phyloP scores from a whole-genome alignment of 2,888 invertebrate genomes.

The Thera britannica region DNA sequence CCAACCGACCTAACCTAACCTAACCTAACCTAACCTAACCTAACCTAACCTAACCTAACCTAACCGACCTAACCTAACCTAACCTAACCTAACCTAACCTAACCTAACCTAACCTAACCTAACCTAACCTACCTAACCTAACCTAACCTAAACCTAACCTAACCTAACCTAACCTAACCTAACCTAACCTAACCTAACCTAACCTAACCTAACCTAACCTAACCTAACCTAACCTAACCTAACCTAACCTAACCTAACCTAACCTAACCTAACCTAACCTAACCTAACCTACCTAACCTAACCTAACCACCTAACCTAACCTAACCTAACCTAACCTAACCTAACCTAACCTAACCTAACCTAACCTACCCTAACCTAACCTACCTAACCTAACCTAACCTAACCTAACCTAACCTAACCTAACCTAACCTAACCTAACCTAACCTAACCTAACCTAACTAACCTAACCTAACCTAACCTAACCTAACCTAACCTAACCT shows the following conservation, averaged over 20 bases:
- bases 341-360: slow-evolving; percentile 37
- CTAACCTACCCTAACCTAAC: slow-evolving; percentile 29
- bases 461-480: slow-evolving; percentile 38
- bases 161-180: slow-evolving; percentile 21
- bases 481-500: slow-evolving; percentile 41
- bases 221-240: slow-evolving; percentile 21
- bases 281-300: slow-evolving; percentile 20
- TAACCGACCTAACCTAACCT: slow-evolving; percentile 19
- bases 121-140: slow-evolving; percentile 29
- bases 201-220: slow-evolving; percentile 21
- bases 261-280: slow-evolving; percentile 21
- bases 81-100: slow-evolving; percentile 19
- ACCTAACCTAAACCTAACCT: slow-evolving; percentile 22
- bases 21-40: slow-evolving; percentile 19
- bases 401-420: slow-evolving; percentile 38
- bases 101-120: slow-evolving; percentile 18
- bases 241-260: slow-evolving; percentile 21
- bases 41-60: slow-evolving; percentile 20
- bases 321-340: slow-evolving; percentile 42
- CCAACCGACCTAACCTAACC: slow-evolving; percentile 26
- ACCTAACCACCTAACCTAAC: slow-evolving; percentile 26
- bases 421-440: slow-evolving; percentile 39
- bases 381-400: slow-evolving; percentile 37
- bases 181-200: slow-evolving; percentile 21
- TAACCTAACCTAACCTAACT: slow-evolving; percentile 41